Base-by-base conservation (phyloP, 2,113 vertebrate genomes). In the Apus apus region DNA sequence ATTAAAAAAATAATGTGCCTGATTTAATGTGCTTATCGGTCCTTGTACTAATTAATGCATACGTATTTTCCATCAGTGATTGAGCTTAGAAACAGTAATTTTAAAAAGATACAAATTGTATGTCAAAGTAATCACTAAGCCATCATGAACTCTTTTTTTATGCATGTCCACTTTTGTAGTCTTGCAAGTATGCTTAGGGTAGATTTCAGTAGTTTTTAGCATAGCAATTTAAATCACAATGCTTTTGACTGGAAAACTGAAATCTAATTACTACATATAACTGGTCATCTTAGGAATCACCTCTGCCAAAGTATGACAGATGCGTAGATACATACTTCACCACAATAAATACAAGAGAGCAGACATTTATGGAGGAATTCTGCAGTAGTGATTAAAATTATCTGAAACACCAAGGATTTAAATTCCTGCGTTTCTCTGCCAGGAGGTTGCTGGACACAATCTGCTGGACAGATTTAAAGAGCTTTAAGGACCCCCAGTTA, bases 31-130 rank as follows among this genome's bases (percentile, higher is more conserved):
- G 46, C 90, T 96, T 96, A 92, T 96, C 54, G 14, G 74, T 91
- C 88, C 54, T 83, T 95, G 72, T 93, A 85, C 78, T 96, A 98
- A 97, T 97, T 95, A 96, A 95, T 90, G 68, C 87, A 85, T 45
- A 82, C 48, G 61, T 96, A 87, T 96, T 97, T 93, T 94, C 90
- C 65, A 94, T 74, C 84, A 97, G 76, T 70, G 90, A 64, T 75
- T 93, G 38, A 90, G 30, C 74, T 97, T 96, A 93, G 94, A 93
- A 95, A 96, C 91, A 95, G 62, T 68, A 83, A 95, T 95, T 96
- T 38, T 62, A 92, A 94, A 95, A 90, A 87, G 29, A 93, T 36
- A 94, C 65, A 89, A 87, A 96, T 80, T 86, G 8, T 40, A 83
- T 65, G 80, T 92, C 34, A 75, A 79, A 81, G 43, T 62, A 95